Base-by-base conservation (phyloP, 1,140 invertebrate species). In the Microplitis demolitor region DNA sequence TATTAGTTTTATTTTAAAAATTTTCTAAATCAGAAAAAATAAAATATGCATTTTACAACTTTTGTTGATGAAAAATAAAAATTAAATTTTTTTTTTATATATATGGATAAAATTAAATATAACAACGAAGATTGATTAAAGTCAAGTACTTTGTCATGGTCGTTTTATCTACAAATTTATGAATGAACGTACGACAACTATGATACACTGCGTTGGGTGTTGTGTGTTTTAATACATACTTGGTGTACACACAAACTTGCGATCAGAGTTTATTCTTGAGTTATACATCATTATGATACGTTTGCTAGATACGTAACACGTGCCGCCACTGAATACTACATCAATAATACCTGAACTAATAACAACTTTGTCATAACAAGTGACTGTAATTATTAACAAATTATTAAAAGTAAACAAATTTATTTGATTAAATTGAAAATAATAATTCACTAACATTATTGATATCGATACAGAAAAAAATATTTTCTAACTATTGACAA, bases 381-480 rank as follows among this genome's bases (percentile, higher is more conserved):
- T 45, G 39, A 45, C 11, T 9, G 11, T 45, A 45, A 45, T 45
- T 45, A 45, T 45, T 45, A 45, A 45, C 11, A 45, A 45, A 45
- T 11, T 45, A 45, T 9, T 8, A 9, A 9, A 11, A 45, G 39
- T 45, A 6, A 3, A 45, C 39, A 45, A 24, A 45, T 45, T 9
- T 45, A 6, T 45, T 45, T 45, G 8, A 45, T 11, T 45, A 8
- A 45, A 45, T 45, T 45, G 39, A 45, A 45, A 45, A 45, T 3
- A 45, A 45, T 45, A 45, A 24, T 24, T 24, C 24, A 24, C 24
- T 45, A 45, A 45, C 6, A 45, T 5, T 45, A 45, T 45, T 11
- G 39, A 45, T 45, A 61, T 69, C 68, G 60, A 39, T 61, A 69
- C 60, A 60, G 45, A 6, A 69, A 45, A 54, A 39, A 37, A 60